Evolutionary conservation across 2,797 vertebrate species (phyloP).

Genomic region (Tragopan temminckii): DNA sequence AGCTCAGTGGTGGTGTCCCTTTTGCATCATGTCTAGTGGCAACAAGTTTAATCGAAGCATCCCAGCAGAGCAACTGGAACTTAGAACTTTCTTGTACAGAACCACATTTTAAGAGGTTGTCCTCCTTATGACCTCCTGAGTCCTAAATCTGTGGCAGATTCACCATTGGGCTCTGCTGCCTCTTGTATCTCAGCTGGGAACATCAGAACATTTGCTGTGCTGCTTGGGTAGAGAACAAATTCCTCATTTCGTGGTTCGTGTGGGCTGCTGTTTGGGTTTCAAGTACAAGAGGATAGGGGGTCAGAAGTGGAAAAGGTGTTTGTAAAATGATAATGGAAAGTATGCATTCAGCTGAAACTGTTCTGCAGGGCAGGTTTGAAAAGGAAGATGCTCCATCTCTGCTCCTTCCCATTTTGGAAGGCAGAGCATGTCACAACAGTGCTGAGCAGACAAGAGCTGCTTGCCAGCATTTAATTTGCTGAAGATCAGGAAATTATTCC

Average conservation of each 20-base stretch:
- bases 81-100: neutral
- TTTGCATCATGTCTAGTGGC: neutral
- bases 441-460: constrained; percentile 50
- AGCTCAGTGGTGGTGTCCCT: neutral
- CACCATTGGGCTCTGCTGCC: neutral
- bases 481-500: constrained; percentile 57
- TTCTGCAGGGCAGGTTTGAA: neutral
- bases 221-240: neutral
- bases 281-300: neutral
- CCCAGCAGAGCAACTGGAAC: neutral
- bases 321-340: neutral
- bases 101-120: neutral
- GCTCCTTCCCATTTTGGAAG: neutral
- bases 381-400: neutral
- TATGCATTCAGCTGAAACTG: neutral
- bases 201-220: neutral
- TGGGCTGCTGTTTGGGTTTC: neutral
- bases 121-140: neutral
- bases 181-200: neutral
- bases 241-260: neutral
- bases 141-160: neutral
- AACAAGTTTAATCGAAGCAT: fast-evolving
- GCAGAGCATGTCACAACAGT: constrained; percentile 41
- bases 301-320: neutral
- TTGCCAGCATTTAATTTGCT: constrained; percentile 70